These are phyloP conservation scores for Drosophila rellima DNA, from an alignment of 2,888 invertebrate species.

Conservation along the genomic window DNA sequence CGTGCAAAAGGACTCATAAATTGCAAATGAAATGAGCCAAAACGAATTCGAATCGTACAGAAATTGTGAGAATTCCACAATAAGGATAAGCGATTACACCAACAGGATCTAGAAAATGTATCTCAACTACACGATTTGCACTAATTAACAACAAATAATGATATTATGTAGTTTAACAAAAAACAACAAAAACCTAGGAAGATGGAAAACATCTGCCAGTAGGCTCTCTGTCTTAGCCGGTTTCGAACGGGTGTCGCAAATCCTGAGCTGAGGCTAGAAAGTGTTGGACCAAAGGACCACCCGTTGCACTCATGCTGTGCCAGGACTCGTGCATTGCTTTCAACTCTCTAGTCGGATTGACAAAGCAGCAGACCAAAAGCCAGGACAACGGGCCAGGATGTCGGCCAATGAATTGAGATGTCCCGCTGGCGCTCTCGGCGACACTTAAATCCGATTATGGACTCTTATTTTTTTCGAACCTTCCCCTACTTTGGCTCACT, in stretches of 20 bases:
- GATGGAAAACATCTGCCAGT: constrained; percentile 60
- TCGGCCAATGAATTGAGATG: constrained; percentile 64
- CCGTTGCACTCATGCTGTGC: constrained; percentile 72
- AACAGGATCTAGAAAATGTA: constrained; percentile 24
- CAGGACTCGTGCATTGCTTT: constrained; percentile 63
- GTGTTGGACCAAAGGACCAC: constrained; percentile 71
- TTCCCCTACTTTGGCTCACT: constrained; percentile 34
- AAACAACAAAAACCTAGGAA: constrained; percentile 22
- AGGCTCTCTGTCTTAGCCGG: constrained; percentile 22
- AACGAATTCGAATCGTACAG: constrained; percentile 68
- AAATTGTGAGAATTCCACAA: constrained; percentile 3
- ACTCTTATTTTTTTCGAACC: constrained; percentile 37
- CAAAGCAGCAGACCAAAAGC: constrained; percentile 17
- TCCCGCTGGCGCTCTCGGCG: constrained; percentile 69
- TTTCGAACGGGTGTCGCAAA: constrained; percentile 46
- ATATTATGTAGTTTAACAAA: constrained; percentile 33
- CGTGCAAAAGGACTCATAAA: constrained; percentile 70
- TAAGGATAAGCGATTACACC: constrained; percentile 18
- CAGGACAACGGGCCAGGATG: constrained; percentile 16
- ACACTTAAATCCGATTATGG: constrained; percentile 73
- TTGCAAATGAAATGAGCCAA: constrained; percentile 84
- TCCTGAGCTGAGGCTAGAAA: constrained; percentile 60
- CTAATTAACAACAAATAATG: constrained; percentile 76
- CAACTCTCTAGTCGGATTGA: constrained; percentile 29
- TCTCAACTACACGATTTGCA: constrained; percentile 41